phyloP scores from a whole-genome alignment of 1,140 invertebrate genomes.

The Lerema accius region DNA sequence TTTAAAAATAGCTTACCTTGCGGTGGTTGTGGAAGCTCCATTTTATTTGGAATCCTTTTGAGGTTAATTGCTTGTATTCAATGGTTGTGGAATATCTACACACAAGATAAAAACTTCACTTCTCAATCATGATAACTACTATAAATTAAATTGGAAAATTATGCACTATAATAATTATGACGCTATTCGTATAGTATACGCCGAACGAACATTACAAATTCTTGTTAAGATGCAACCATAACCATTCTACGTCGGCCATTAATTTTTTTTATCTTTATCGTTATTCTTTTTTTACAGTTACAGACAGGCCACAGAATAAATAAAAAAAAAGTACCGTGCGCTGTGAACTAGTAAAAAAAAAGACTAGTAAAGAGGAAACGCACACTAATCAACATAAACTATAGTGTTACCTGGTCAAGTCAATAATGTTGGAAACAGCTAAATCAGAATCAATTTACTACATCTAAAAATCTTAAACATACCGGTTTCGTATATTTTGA shows the following conservation, averaged over 20 bases:
- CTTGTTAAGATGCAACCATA: conserved; percentile 32
- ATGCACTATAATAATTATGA: no score
- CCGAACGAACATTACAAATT: conserved; percentile 29
- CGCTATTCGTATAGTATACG: conserved; percentile 9
- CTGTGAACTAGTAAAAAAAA: no score
- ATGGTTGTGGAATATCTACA: conserved; percentile 25
- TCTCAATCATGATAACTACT: conserved; percentile 20
- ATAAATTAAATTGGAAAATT: neutral
- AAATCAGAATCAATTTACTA: no score
- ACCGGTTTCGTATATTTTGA: no score
- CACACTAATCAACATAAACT: no score
- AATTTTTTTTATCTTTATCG: conserved; percentile 32
- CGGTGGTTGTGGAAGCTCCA: conserved; percentile 71
- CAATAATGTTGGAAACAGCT: no score
- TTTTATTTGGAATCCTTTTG: conserved; percentile 54
- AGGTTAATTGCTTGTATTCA: conserved; percentile 45
- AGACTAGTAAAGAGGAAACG: no score
- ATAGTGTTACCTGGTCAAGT: no score
- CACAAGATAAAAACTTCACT: conserved; percentile 10
- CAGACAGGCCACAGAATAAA: no score
- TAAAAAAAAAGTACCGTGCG: no score
- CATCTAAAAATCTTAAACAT: no score
- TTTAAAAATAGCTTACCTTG: conserved; percentile 48
- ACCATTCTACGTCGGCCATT: conserved; percentile 44
- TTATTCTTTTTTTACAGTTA: no score